Evolutionary conservation across 2,113 vertebrate species (phyloP).

Genomic region (Eubucco bourcierii): DNA sequence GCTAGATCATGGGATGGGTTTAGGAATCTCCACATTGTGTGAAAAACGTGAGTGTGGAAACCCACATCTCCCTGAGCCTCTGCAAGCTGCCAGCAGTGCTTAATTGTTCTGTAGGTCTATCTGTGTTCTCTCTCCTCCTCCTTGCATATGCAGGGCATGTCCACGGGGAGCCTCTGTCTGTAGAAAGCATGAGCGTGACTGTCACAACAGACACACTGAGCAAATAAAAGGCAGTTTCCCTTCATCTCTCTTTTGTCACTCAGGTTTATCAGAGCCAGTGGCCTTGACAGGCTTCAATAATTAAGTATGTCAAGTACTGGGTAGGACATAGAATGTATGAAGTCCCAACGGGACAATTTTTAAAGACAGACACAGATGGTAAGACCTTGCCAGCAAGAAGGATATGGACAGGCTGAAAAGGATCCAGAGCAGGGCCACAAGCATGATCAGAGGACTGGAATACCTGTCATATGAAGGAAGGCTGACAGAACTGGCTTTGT

Average conservation of each 20-base stretch:
- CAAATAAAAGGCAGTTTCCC: neutral
- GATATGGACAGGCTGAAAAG: too few relatives aligned
- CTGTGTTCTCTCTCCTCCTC: neutral
- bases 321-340: neutral
- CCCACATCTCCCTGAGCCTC: neutral
- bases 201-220: neutral
- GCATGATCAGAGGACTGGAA: too few relatives aligned
- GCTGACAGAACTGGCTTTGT: too few relatives aligned
- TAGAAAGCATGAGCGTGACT: neutral
- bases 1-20: neutral
- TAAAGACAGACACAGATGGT: neutral
- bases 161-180: neutral
- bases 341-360: neutral
- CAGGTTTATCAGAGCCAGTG: constrained; percentile 3
- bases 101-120: neutral
- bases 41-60: too few relatives aligned
- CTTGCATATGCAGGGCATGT: neutral
- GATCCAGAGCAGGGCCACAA: too few relatives aligned
- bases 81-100: neutral
- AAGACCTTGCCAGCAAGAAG: neutral
- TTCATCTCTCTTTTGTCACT: constrained; percentile 8
- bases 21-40: neutral
- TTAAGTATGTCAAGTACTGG: constrained; percentile 9
- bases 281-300: constrained; percentile 20
- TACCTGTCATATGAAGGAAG: too few relatives aligned